These are phyloP conservation scores for Zygogramma bicolorata DNA, from an alignment of 2,888 invertebrate species.

Conservation along the genomic window DNA sequence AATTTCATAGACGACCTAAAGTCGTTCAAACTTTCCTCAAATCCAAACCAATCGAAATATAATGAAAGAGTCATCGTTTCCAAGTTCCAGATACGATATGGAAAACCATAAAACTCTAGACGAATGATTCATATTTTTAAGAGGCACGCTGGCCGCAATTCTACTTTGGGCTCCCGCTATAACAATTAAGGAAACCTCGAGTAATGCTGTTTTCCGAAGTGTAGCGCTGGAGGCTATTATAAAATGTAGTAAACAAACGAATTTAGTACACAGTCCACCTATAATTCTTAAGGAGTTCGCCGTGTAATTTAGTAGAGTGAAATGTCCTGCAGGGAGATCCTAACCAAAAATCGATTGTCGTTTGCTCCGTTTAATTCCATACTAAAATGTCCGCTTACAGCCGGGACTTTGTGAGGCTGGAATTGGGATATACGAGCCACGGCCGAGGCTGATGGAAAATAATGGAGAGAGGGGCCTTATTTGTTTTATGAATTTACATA, in stretches of 20 bases:
- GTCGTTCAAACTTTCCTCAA: too few relatives aligned
- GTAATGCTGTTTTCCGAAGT: conserved; percentile 21
- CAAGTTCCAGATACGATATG: too few relatives aligned
- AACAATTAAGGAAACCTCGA: conserved; percentile 37
- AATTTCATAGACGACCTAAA: too few relatives aligned
- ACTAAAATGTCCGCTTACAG: neutral
- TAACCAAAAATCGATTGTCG: conserved; percentile 47
- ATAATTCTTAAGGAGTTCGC: conserved; percentile 34
- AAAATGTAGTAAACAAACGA: conserved; percentile 44
- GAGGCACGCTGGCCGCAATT: neutral
- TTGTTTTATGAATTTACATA: too few relatives aligned
- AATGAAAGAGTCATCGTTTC: too few relatives aligned
- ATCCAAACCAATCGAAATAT: too few relatives aligned
- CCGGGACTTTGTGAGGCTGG: neutral
- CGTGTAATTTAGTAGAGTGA: conserved; percentile 40
- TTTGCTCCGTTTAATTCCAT: conserved; percentile 28
- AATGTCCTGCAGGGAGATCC: conserved; percentile 41
- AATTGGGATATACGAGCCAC: neutral
- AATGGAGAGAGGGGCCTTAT: too few relatives aligned
- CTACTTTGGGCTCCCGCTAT: conserved; percentile 14
- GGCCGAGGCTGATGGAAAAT: neutral
- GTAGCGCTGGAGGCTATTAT: conserved; percentile 32
- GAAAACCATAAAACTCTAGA: neutral
- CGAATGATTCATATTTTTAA: neutral
- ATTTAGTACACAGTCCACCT: conserved; percentile 37